Conservation (phyloP, 2,888 invertebrate genomes). For the Miltochrista miniata region DNA sequence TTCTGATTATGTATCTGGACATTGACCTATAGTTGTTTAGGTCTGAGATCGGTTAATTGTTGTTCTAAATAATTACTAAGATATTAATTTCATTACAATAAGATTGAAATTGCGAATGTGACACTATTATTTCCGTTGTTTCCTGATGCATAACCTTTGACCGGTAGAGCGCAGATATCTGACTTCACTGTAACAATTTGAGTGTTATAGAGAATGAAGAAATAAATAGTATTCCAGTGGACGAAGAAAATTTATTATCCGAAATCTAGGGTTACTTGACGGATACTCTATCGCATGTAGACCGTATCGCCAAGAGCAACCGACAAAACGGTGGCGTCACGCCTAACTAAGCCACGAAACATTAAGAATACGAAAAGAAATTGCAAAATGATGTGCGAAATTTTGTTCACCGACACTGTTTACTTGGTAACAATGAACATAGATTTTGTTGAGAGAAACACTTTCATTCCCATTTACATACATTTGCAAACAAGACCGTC, state of each 20-base stretch:
- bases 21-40: no score
- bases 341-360: slow-evolving; percentile 72
- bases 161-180: no score
- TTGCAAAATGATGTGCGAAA: slow-evolving; percentile 50
- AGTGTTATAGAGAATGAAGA: slow-evolving; percentile 20
- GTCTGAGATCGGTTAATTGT: no score
- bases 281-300: slow-evolving; percentile 72
- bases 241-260: slow-evolving; percentile 52
- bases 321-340: slow-evolving; percentile 76
- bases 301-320: slow-evolving; percentile 76
- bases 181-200: slow-evolving; percentile 1
- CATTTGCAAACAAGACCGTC: slow-evolving; percentile 33
- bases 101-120: no score
- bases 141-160: no score
- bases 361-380: slow-evolving; percentile 58
- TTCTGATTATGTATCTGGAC: slow-evolving; percentile 11
- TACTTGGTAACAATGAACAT: slow-evolving; percentile 31
- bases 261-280: slow-evolving; percentile 66
- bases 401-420: slow-evolving; percentile 44
- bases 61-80: no score
- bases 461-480: slow-evolving; percentile 41
- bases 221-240: slow-evolving; percentile 2
- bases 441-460: slow-evolving; percentile 29
- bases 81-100: no score
- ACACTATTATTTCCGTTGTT: no score